Evolutionary conservation across 2,888 invertebrate species (phyloP).

Genomic region (Pandemis cinnamomeana): DNA sequence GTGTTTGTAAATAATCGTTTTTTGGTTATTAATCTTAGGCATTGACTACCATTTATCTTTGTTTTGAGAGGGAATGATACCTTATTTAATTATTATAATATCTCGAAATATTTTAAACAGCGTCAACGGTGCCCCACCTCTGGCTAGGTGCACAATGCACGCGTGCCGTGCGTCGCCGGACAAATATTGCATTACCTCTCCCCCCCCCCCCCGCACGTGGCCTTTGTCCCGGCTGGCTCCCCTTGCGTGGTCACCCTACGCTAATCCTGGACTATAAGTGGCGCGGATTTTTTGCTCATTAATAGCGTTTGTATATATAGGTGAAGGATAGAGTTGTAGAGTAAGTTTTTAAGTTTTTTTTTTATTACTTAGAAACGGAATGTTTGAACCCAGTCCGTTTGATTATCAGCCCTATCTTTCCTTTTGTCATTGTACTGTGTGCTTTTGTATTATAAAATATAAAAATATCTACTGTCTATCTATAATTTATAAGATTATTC

Average conservation of each 20-base stretch:
- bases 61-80: no score
- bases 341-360: neutral
- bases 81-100: no score
- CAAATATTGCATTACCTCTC: conserved; percentile 80
- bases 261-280: conserved; percentile 69
- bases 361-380: no score
- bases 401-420: no score
- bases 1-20: no score
- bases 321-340: conserved; percentile 6
- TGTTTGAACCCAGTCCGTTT: no score
- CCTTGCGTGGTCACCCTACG: conserved; percentile 70
- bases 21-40: no score
- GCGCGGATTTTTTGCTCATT: conserved; percentile 60
- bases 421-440: no score
- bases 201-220: conserved; percentile 56
- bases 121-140: conserved; percentile 59
- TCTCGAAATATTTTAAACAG: conserved; percentile 6
- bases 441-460: no score
- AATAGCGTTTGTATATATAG: conserved; percentile 28
- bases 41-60: no score
- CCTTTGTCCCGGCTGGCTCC: conserved; percentile 64
- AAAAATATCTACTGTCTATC: no score
- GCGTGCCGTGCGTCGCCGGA: conserved; percentile 81
- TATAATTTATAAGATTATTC: no score
- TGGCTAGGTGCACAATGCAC: conserved; percentile 73